A percentile compares a stretch with the other conserved stretches of the same genome.
Conservation (phyloP, 2,888 invertebrate species). For the Phyto melanocephala region DNA sequence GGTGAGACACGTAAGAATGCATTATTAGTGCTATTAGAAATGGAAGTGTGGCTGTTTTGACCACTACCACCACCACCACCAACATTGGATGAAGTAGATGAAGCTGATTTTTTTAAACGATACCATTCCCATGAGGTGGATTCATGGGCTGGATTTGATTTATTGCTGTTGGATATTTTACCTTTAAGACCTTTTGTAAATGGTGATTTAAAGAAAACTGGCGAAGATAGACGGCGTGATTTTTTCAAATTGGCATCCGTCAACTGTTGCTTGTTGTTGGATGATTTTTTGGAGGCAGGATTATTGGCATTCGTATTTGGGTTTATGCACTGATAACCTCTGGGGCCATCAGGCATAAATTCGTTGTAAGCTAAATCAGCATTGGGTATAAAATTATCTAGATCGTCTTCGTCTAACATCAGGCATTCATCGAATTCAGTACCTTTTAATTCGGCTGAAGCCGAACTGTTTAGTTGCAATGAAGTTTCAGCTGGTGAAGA, state of each 20-base stretch:
- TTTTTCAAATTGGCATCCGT: constrained; percentile 62
- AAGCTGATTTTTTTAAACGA: constrained; percentile 72
- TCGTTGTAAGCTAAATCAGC: constrained; percentile 78
- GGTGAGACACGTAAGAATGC: constrained; percentile 60
- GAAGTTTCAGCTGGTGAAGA: constrained; percentile 75
- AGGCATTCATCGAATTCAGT: constrained; percentile 79
- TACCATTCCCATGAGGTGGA: constrained; percentile 79
- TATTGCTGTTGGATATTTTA: constrained; percentile 66
- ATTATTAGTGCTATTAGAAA: constrained; percentile 49
- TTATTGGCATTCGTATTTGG: constrained; percentile 66
- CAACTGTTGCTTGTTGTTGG: constrained; percentile 21
- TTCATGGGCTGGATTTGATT: constrained; percentile 73
- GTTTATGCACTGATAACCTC: constrained; percentile 73
- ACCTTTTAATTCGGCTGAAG: constrained; percentile 30
- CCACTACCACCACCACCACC: constrained; percentile 35
- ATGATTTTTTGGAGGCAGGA: constrained; percentile 60
- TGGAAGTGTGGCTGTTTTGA: background rate
- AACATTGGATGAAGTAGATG: constrained; percentile 50
- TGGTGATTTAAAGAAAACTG: constrained; percentile 81
- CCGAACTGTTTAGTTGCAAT: constrained; percentile 65
- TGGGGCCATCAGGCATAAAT: constrained; percentile 78
- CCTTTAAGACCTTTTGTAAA: constrained; percentile 79
- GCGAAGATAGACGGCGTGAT: constrained; percentile 81
- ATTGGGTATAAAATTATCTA: constrained; percentile 80
- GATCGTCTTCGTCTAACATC: constrained; percentile 81